Percentiles rank a stretch among this genome's conserved stretches.
Evolutionary conservation across 2,113 vertebrate genomes (phyloP).

Genomic region (Perognathus longimembris): DNA sequence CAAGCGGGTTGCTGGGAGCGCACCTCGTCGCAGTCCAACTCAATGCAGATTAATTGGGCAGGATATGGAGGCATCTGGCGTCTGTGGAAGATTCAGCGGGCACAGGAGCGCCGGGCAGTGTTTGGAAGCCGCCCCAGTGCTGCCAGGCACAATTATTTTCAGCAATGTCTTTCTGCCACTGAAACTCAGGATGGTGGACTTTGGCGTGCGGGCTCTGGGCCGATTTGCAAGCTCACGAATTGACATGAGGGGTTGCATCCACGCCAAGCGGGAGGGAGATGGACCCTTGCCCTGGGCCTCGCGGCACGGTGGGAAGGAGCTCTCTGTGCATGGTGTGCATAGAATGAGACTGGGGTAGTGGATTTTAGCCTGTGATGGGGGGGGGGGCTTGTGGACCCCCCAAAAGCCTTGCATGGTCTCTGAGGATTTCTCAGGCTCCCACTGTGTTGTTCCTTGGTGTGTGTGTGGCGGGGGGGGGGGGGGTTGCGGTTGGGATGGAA

Average conservation of each 20-base stretch:
- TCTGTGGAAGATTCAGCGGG: slow-evolving; percentile 75
- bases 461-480: no score
- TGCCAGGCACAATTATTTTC: slow-evolving; percentile 90
- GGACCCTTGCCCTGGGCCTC: neutral
- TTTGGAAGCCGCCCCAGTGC: slow-evolving; percentile 80
- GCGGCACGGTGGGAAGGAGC: neutral
- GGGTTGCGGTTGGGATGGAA: no score
- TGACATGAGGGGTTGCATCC: neutral
- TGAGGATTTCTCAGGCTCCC: fast-evolving
- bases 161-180: slow-evolving; percentile 87
- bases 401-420: neutral
- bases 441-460: fast-evolving
- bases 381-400: neutral
- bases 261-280: neutral
- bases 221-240: slow-evolving; percentile 70
- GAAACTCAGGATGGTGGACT: slow-evolving; percentile 84
- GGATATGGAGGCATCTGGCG: slow-evolving; percentile 84
- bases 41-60: slow-evolving; percentile 86
- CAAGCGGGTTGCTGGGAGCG: slow-evolving; percentile 75
- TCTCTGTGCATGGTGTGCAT: neutral
- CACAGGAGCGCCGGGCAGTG: slow-evolving; percentile 78
- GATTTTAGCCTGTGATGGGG: neutral
- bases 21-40: slow-evolving; percentile 73
- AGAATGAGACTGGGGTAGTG: neutral
- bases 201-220: slow-evolving; percentile 76